A percentile compares a stretch with the other conserved stretches of the same genome.
phyloP scores from a whole-genome alignment of 2,797 vertebrate species.

The Amniataba percoides region DNA sequence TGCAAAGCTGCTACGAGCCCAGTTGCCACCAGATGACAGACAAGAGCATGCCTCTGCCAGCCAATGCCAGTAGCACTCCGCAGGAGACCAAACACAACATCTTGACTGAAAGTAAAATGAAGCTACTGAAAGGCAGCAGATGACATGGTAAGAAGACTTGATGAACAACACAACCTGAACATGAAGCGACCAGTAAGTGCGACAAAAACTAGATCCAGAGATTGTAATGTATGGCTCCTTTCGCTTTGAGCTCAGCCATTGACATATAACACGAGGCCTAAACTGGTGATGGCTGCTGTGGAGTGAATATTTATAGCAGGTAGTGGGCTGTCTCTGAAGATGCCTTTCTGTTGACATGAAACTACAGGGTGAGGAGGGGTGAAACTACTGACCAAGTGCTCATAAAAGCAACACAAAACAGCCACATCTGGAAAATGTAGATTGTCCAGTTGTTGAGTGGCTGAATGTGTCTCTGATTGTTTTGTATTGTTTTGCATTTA shows the following conservation, averaged over 20 bases:
- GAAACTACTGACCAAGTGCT: neutral
- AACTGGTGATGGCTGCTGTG: conserved; percentile 57
- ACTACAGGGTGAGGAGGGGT: neutral
- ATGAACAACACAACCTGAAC: neutral
- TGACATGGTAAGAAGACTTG: neutral
- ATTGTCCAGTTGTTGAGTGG: neutral
- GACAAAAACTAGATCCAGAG: neutral
- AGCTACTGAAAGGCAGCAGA: neutral
- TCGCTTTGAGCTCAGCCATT: conserved; percentile 54
- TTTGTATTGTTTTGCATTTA: neutral
- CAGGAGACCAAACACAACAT: neutral
- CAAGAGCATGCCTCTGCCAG: conserved; percentile 27
- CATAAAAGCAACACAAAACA: neutral
- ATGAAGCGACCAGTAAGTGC: neutral
- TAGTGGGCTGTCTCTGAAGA: conserved; percentile 25
- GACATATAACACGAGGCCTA: conserved; percentile 78
- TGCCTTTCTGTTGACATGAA: conserved; percentile 21
- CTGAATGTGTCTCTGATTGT: neutral
- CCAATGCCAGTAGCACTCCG: conserved; percentile 3
- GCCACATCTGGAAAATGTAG: neutral
- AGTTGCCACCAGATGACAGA: conserved; percentile 50
- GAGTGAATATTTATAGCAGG: conserved; percentile 70
- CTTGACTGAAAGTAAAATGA: neutral
- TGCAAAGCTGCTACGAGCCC: conserved; percentile 17
- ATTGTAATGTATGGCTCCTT: conserved; percentile 19